Percentiles rank a stretch among this genome's conserved stretches.
Evolutionary conservation across 2,797 vertebrate species (phyloP).

Genomic region (Zenarchopterus dispar): DNA sequence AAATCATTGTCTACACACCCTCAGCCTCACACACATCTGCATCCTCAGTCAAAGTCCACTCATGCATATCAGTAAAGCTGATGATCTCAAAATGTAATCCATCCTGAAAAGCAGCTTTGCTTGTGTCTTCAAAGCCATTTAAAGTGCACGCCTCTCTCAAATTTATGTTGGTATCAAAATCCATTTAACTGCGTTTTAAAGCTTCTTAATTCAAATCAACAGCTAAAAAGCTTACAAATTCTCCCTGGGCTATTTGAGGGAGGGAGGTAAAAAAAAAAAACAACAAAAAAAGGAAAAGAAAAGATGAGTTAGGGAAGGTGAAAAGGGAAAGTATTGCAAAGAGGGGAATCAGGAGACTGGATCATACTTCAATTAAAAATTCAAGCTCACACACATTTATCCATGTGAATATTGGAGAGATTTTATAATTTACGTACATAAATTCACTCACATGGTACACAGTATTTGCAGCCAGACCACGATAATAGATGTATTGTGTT

Average conservation of each 20-base stretch:
- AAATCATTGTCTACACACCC: constrained; percentile 21
- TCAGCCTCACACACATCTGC: constrained; percentile 6
- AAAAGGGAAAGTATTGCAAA: no score
- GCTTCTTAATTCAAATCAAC: constrained; percentile 61
- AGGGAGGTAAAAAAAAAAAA: no score
- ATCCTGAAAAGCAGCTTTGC: constrained; percentile 49
- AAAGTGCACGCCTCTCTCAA: constrained; percentile 35
- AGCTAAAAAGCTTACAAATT: constrained; percentile 22
- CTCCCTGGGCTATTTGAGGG: constrained; percentile 19
- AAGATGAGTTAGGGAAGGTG: no score
- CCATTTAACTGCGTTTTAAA: constrained; percentile 57
- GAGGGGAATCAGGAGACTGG: no score
- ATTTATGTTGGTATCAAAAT: constrained; percentile 60
- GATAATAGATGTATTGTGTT: no score
- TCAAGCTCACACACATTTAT: no score
- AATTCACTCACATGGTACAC: no score
- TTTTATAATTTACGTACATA: no score
- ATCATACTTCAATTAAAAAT: no score
- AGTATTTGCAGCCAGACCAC: no score
- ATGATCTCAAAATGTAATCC: constrained; percentile 69
- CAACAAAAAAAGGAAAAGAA: no score
- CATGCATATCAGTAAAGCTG: constrained; percentile 65
- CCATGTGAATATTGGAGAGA: no score
- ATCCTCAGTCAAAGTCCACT: constrained; percentile 48
- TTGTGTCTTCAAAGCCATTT: constrained; percentile 46